Conservation (phyloP, 2,113 vertebrate genomes). For the Herpetotheres cachinnans region DNA sequence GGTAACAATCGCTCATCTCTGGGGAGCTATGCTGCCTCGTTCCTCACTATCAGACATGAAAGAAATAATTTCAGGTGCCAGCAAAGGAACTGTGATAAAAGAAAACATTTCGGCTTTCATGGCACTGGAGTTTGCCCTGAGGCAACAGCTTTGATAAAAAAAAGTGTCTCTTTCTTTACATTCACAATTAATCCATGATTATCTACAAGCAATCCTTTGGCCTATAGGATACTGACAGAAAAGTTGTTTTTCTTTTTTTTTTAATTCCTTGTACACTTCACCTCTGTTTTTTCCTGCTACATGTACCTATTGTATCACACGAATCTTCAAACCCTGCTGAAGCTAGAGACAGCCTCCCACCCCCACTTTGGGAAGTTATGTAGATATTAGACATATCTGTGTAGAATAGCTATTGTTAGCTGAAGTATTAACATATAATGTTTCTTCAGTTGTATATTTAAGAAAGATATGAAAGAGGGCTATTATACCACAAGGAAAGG, state of each 20-base stretch:
- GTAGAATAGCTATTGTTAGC: constrained; percentile 43
- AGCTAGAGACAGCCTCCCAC: constrained; percentile 24
- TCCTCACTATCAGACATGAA: constrained; percentile 82
- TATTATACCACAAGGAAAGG: neutral
- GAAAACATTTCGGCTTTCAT: constrained; percentile 77
- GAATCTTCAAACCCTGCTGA: constrained; percentile 26
- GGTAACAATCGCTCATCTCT: constrained; percentile 82
- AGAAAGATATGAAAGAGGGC: constrained; percentile 17
- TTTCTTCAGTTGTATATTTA: constrained; percentile 37
- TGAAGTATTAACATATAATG: constrained; percentile 56
- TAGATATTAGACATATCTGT: neutral
- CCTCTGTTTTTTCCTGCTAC: constrained; percentile 19
- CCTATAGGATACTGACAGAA: constrained; percentile 42
- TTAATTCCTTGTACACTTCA: constrained; percentile 7
- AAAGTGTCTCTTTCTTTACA: constrained; percentile 75
- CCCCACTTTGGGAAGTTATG: neutral
- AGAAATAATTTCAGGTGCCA: constrained; percentile 87
- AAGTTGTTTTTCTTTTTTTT: constrained; percentile 4
- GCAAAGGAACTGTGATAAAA: constrained; percentile 74
- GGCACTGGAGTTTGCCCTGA: constrained; percentile 76
- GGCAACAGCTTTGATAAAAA: constrained; percentile 84
- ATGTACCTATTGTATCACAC: constrained; percentile 25
- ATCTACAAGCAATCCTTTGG: constrained; percentile 65
- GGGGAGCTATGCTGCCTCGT: constrained; percentile 74
- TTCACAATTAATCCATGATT: constrained; percentile 79